These are phyloP conservation scores for Propithecus coquereli DNA, from an alignment of 2,113 vertebrate genomes.

Conservation along the genomic window DNA sequence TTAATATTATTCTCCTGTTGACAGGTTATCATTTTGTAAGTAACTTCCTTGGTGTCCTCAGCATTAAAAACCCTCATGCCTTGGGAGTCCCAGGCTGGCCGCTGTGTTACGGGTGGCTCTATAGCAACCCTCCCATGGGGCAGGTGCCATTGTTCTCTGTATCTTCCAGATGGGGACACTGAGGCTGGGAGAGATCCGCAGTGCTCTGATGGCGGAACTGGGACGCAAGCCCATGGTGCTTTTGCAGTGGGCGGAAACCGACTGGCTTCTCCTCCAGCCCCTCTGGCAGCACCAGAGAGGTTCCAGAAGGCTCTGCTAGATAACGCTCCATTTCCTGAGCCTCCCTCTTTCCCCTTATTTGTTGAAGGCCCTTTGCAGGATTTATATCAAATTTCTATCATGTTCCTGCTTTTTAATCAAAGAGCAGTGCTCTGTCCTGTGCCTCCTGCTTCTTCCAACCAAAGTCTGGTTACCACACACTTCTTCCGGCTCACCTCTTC, in stretches of 20 bases:
- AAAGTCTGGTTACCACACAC: background rate
- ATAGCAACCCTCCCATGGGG: background rate
- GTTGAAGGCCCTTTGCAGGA: background rate
- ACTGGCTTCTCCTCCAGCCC: background rate
- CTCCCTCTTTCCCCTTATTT: background rate
- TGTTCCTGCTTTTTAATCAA: background rate
- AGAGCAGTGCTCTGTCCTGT: background rate
- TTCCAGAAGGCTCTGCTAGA: background rate
- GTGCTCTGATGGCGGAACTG: background rate
- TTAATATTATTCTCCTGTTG: background rate
- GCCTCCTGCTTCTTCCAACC: background rate
- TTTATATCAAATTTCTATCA: background rate
- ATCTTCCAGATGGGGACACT: background rate
- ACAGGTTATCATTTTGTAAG: background rate
- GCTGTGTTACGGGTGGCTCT: too few relatives aligned
- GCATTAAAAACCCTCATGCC: background rate
- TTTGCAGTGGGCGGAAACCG: rapidly evolving
- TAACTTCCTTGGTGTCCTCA: background rate
- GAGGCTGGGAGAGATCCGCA: background rate
- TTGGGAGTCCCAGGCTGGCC: rapidly evolving
- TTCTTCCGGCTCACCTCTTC: background rate
- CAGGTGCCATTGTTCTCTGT: background rate
- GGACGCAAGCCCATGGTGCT: background rate
- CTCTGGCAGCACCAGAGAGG: background rate
- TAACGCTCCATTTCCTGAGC: rapidly evolving